Percentiles rank a stretch among this genome's conserved stretches.
phyloP scores from a whole-genome alignment of 2,888 invertebrate species.

The Chaitophorus viminalis region DNA sequence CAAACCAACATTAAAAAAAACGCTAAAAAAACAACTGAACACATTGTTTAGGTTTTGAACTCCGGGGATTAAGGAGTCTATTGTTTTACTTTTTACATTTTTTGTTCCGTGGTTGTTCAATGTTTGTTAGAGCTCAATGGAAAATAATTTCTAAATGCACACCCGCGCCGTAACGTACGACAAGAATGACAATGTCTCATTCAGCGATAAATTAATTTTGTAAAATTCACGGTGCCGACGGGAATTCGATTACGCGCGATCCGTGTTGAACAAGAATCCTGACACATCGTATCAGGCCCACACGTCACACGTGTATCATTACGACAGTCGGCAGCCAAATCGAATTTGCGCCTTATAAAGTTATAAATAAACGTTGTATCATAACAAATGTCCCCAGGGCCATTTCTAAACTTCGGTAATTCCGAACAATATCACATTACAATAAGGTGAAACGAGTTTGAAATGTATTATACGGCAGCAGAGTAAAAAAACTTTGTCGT shows the following conservation, averaged over 20 bases:
- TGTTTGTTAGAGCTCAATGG: neutral
- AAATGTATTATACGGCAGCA: neutral
- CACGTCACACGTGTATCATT: slow-evolving; percentile 7
- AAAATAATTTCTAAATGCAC: neutral
- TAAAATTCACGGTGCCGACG: neutral
- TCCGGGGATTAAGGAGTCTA: neutral
- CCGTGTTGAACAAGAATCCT: neutral
- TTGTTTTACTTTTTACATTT: neutral
- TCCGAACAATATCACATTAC: slow-evolving; percentile 8
- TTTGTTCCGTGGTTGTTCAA: neutral
- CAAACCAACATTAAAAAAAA: neutral
- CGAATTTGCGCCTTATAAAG: slow-evolving; percentile 35
- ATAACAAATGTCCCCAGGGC: slow-evolving; percentile 37
- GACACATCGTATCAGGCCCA: neutral
- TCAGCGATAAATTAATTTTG: neutral
- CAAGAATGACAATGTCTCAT: neutral
- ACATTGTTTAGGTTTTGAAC: neutral
- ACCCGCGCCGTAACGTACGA: neutral
- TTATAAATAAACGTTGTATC: slow-evolving; percentile 27
- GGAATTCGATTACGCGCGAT: slow-evolving; percentile 5
- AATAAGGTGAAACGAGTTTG: neutral
- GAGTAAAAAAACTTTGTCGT: neutral
- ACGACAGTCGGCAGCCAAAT: neutral
- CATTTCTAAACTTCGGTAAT: slow-evolving; percentile 31
- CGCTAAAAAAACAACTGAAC: neutral